Base-by-base conservation (phyloP, 2,797 vertebrate species). In the Characodon lateralis region DNA sequence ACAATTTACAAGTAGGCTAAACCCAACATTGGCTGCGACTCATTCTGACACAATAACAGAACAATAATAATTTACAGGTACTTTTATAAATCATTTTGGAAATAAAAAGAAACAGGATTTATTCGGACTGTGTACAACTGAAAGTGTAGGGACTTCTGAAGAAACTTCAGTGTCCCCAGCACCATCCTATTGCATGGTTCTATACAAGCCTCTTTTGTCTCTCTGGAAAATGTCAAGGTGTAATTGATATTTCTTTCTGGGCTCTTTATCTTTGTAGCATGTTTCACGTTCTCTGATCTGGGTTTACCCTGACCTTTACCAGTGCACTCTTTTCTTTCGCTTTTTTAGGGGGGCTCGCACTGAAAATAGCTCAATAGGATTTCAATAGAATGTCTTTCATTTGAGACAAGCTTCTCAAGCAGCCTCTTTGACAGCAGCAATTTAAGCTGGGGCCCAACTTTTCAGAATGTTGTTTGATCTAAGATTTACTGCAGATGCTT, bases 181-280 rank as follows among this genome's bases (percentile, higher is more conserved):
- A 39, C 22, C 81, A 26, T 58, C 72, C 83, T 84, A 73, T 85
- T 46, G 10, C 46, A 71, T 75, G 81, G 69, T 87, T 79, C 89
- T 93, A 85, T 87, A 91, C 80, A 58, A 80, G 77, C 73, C 46
- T 84, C 91, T 89, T 94, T 93, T 94, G 94, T 94, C 92, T 94
- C 91, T 92, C 78, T 91, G 88, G 91, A 94, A 95, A 96, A 95
- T 96, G 95, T 95, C 94, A 95, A 79, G 89, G 77, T 85, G 92
- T 93, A 94, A 95, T 93, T 95, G 94, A 95, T 94, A 94, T 95
- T 94, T 95, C 92, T 92, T 90, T 88, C 81, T 69, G 83, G 85
- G 85, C 77, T 83, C 87, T 93, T 95, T 93, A 95, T 95, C 93
- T 88, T 80, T 85, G 88, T 80, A 81, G 93, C 89, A 86, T 94